phyloP scores from a whole-genome alignment of 2,113 vertebrate species.

The Silurus glanis region DNA sequence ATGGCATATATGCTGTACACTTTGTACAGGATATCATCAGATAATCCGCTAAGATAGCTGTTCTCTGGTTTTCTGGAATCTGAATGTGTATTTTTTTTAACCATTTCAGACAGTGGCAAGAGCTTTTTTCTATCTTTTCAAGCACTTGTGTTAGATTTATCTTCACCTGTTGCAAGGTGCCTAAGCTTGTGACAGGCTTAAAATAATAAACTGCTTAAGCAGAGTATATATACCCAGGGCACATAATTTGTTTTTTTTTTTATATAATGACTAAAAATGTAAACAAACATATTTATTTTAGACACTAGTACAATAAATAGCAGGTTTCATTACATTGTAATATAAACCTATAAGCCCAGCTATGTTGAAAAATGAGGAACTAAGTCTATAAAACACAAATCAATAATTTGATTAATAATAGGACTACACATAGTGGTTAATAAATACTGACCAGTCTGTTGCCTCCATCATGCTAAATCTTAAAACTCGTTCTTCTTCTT shows the following conservation, averaged over 20 bases:
- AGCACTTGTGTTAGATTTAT: background rate
- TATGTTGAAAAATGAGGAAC: background rate
- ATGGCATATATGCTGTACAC: background rate
- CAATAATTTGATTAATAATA: background rate
- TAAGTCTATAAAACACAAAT: background rate
- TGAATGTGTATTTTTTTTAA: background rate
- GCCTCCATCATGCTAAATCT: background rate
- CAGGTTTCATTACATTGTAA: background rate
- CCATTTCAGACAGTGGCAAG: background rate
- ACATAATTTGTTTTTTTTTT: background rate
- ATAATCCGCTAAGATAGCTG: background rate
- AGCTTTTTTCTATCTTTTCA: background rate
- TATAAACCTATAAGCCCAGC: background rate
- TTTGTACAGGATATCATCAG: background rate
- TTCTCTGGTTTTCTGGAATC: background rate
- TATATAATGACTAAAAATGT: background rate
- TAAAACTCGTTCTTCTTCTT: background rate
- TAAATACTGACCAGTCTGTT: background rate
- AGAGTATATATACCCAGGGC: background rate
- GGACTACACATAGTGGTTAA: background rate
- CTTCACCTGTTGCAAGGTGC: background rate
- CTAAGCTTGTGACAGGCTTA: background rate
- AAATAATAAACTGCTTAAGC: background rate
- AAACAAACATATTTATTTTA: background rate
- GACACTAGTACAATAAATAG: background rate